Percentiles rank a stretch among this genome's conserved stretches.
Evolutionary conservation across 2,888 invertebrate species (phyloP).

Genomic region (Ctena decussata): DNA sequence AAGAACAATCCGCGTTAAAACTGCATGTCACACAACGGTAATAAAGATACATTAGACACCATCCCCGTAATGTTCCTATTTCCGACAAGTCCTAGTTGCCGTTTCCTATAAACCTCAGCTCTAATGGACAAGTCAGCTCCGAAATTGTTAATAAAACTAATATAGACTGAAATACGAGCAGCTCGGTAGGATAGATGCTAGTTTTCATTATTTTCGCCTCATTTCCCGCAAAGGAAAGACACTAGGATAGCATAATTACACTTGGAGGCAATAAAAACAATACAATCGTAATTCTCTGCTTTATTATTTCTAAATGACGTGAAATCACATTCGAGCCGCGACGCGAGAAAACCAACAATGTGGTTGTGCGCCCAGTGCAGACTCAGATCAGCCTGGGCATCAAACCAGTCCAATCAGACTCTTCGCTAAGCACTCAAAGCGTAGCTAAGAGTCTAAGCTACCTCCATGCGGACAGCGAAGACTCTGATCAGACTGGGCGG

Average conservation of each 20-base stretch:
- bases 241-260: background rate
- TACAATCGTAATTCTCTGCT: background rate
- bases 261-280: slow-evolving; percentile 1
- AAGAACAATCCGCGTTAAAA: background rate
- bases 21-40: background rate
- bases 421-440: no score
- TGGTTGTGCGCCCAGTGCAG: no score
- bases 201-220: slow-evolving; percentile 16
- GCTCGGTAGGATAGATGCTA: background rate
- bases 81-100: slow-evolving; percentile 3
- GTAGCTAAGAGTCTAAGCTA: no score
- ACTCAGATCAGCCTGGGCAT: no score
- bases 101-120: background rate
- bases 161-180: slow-evolving; percentile 14
- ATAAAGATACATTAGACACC: background rate
- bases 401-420: no score
- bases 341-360: no score
- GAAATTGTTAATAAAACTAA: slow-evolving; percentile 14
- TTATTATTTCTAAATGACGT: slow-evolving; percentile 12
- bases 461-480: no score
- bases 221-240: slow-evolving; percentile 5
- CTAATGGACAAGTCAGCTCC: background rate
- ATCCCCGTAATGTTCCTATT: slow-evolving; percentile 2
- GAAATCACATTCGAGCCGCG: slow-evolving; percentile 16
- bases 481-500: no score